Conservation (phyloP, 2,888 invertebrate species). For the Conus canariensis region DNA sequence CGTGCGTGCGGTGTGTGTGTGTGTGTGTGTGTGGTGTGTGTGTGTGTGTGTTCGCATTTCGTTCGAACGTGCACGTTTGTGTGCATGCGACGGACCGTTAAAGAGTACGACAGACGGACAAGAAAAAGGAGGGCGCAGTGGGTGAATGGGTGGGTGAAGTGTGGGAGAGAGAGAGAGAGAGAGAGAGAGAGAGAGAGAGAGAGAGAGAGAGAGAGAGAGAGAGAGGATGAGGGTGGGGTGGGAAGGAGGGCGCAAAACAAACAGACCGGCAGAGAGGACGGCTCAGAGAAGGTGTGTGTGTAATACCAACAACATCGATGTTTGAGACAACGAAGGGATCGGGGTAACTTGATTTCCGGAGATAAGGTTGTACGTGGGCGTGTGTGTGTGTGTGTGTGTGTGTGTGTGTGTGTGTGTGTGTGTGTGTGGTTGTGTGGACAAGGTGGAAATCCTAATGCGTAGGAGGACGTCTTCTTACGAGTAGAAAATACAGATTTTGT, state of each 20-base stretch:
- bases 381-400: background rate
- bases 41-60: too few species aligned
- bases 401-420: background rate
- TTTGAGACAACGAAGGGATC: too few species aligned
- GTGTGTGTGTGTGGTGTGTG: too few species aligned
- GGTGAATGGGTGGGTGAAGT: background rate
- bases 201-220: background rate
- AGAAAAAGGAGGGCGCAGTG: background rate
- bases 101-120: background rate
- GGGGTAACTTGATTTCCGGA: background rate
- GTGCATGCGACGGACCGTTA: background rate
- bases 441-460: too few species aligned
- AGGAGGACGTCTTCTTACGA: too few species aligned
- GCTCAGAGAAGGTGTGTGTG: background rate
- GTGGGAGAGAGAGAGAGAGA: conserved; percentile 1
- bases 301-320: too few species aligned
- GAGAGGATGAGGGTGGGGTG: background rate
- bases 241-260: background rate
- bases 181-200: background rate
- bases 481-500: too few species aligned
- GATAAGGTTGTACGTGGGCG: background rate
- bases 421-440: background rate
- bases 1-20: background rate
- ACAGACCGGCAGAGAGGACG: background rate
- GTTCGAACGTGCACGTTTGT: background rate